Base-by-base conservation (phyloP, 64 coral and sea anemone genomes). In the Orbicella faveolata region DNA sequence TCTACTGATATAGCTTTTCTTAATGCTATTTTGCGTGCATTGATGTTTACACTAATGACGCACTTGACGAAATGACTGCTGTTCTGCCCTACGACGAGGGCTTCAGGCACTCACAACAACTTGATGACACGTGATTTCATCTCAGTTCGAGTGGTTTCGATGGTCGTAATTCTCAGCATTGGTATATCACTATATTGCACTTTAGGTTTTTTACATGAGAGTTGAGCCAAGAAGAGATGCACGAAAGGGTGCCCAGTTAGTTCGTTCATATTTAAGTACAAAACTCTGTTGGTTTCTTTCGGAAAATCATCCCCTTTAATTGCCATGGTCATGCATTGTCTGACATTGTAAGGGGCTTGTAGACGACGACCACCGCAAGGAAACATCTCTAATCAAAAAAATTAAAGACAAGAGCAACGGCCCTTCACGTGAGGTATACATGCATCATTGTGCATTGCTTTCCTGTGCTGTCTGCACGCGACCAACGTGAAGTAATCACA, bases 161-260 rank as follows among this genome's bases (percentile, higher is more conserved):
- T 59, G 55, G 15, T 16, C 55, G 55, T 59, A 72, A 85, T 85
- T 85, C 64, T 85, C 35, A 44, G 82, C 82, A 72, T 85, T 85
- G 82, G 82, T 73, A 85, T 72, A 53, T 19, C 36, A 73, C 20
- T 85, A 85, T 85, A 72, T 85, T 85, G 65, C 63, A 20, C 82
- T 52, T 72, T 16, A 78, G 37, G 16, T 21, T 78, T 19, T 3
- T 44, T 21, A 48, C 21, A 52, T 51, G 37, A 14, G 48, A 17
- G 53, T 14, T 6, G 64, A 37, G 23, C 37, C 72, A 30, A 48
- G 63, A n/a, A 85, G 1, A 52, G 20, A 37, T 15, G 18, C 82
- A 65, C 82, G 65, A 85, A 52, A 16, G 37, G 21, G 1, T 44
- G 5, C 52, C 19, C 16, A 53, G 5, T 39, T 52, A 19, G 21